Evolutionary conservation across 2,888 invertebrate species (phyloP).

Genomic region (Pachymerium ferrugineum): DNA sequence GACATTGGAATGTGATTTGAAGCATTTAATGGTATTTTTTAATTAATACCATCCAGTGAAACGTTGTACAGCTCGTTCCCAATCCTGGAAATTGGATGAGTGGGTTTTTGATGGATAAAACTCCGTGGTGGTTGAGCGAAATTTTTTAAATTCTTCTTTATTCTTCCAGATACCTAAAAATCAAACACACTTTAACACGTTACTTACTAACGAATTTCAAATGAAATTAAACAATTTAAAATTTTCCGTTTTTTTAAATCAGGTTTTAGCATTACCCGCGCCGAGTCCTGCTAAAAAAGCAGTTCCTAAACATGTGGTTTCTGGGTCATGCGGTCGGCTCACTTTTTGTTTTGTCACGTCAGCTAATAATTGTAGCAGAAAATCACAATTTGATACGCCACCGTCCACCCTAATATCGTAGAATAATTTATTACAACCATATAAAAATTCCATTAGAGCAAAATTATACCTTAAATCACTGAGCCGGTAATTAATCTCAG

Average conservation of each 20-base stretch:
- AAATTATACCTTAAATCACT: constrained; percentile 54
- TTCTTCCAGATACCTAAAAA: constrained; percentile 65
- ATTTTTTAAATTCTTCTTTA: constrained; percentile 58
- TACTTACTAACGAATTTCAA: too few relatives aligned
- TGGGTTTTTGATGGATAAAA: constrained; percentile 54
- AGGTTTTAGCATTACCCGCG: constrained; percentile 57
- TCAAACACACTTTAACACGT: too few relatives aligned
- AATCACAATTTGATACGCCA: constrained; percentile 92
- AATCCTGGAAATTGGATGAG: constrained; percentile 48
- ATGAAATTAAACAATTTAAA: neutral
- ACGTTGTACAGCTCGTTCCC: constrained; percentile 57
- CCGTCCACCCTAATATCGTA: constrained; percentile 72
- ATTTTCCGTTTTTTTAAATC: neutral
- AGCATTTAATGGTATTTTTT: too few relatives aligned
- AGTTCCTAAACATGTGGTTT: constrained; percentile 80
- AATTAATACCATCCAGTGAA: constrained; percentile 56
- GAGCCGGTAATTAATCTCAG: constrained; percentile 58
- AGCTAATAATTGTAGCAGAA: constrained; percentile 79
- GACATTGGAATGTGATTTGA: too few relatives aligned
- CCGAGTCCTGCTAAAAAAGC: constrained; percentile 78
- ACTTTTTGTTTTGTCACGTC: constrained; percentile 71
- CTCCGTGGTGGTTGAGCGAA: constrained; percentile 58
- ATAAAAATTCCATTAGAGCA: neutral
- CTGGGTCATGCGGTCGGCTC: constrained; percentile 65
- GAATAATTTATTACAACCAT: constrained; percentile 32